Evolutionary conservation across 2,113 vertebrate species (phyloP).

Genomic region (Lampris incognitus): DNA sequence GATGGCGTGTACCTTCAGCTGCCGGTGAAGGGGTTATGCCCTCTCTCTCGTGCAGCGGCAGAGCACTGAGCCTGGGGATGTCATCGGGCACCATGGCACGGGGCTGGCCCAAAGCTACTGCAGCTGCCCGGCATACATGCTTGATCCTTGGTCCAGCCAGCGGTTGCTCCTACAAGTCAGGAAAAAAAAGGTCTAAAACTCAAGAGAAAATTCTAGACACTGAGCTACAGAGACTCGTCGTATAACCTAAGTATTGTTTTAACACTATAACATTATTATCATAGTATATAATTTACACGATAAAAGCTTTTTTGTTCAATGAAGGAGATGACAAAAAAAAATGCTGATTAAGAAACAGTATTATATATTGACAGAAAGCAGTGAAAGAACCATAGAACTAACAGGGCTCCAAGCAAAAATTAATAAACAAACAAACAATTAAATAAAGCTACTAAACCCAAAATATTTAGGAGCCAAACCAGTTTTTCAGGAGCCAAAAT

Average conservation of each 20-base stretch:
- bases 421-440: too few species aligned
- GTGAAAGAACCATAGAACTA: too few species aligned
- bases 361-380: background rate
- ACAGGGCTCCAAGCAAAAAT: too few species aligned
- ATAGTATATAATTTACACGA: too few species aligned
- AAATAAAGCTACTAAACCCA: too few species aligned
- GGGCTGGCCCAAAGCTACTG: constrained; percentile 91
- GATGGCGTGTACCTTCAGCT: constrained; percentile 80
- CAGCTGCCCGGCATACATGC: constrained; percentile 91
- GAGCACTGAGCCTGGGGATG: constrained; percentile 90
- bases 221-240: background rate
- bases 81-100: constrained; percentile 93
- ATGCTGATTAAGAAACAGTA: too few species aligned
- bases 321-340: too few species aligned
- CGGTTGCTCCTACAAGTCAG: constrained; percentile 76
- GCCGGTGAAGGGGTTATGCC: constrained; percentile 80
- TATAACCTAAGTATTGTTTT: too few species aligned
- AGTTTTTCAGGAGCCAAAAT: too few species aligned
- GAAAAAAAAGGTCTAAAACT: background rate
- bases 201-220: background rate
- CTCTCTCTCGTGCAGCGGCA: constrained; percentile 90
- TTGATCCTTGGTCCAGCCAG: constrained; percentile 91
- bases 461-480: too few species aligned
- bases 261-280: too few species aligned
- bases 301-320: too few species aligned